Evolutionary conservation across 2,888 invertebrate genomes (phyloP).

Genomic region (Tetheella fluctuosa): DNA sequence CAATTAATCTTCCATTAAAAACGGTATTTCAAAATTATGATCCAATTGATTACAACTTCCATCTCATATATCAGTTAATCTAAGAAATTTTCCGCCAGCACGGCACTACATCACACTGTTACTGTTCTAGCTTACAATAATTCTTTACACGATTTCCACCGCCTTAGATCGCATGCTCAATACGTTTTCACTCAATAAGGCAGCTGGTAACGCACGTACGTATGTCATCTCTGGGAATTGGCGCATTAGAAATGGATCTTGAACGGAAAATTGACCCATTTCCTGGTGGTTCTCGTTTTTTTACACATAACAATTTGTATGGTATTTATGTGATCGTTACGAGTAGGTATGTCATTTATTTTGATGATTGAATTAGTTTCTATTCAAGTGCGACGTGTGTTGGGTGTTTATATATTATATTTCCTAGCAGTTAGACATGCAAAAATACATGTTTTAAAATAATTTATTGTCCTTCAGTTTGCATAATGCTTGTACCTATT

Average conservation of each 20-base stretch:
- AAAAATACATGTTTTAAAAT: no score
- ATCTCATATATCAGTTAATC: conserved; percentile 15
- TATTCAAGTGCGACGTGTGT: neutral
- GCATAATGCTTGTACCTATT: no score
- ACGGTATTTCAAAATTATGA: conserved; percentile 6
- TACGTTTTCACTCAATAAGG: conserved; percentile 57
- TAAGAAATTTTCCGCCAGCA: conserved; percentile 14
- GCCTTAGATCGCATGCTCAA: conserved; percentile 29
- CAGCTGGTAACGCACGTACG: conserved; percentile 44
- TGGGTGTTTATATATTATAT: no score
- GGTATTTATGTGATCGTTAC: conserved; percentile 15
- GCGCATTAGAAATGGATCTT: conserved; percentile 36
- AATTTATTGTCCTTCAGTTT: no score
- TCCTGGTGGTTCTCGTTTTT: conserved; percentile 17
- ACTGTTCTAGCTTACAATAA: conserved; percentile 28
- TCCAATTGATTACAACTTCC: conserved; percentile 10
- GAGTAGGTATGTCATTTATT: conserved; percentile 1
- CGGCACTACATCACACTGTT: conserved; percentile 13
- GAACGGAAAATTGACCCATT: conserved; percentile 21
- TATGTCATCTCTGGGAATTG: conserved; percentile 31
- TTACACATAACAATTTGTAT: conserved; percentile 13
- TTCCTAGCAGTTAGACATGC: neutral
- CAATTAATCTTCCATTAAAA: conserved; percentile 6
- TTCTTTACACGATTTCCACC: conserved; percentile 50
- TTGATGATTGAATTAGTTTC: neutral